Evolutionary conservation across 1,140 invertebrate genomes (phyloP).

Genomic region (Sinella curviseta): DNA sequence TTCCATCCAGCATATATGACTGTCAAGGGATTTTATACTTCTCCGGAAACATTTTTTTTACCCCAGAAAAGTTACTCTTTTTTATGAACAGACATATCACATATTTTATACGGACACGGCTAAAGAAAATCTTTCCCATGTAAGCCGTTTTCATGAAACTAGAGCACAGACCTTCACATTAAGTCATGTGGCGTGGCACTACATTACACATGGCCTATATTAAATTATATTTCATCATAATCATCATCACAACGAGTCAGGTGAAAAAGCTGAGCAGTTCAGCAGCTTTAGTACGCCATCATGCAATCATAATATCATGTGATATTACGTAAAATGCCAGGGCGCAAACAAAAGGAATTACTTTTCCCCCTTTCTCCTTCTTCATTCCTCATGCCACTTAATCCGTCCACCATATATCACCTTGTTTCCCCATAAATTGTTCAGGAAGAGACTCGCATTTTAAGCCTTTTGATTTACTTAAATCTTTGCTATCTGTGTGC

Average conservation of each 20-base stretch:
- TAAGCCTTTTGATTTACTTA: constrained; percentile 1
- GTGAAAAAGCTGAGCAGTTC: not conserved
- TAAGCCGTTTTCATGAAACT: constrained; percentile 19
- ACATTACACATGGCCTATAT: not conserved
- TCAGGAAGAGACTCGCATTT: not conserved
- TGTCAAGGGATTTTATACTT: not conserved
- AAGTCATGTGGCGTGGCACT: not conserved
- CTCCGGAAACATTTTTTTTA: constrained; percentile 12
- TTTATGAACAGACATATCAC: not conserved
- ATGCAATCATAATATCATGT: not conserved
- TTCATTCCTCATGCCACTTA: constrained; percentile 7
- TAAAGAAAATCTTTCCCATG: no score
- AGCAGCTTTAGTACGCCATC: no score
- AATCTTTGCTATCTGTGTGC: constrained; percentile 7
- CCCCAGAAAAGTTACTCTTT: not conserved
- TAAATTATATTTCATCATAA: constrained; percentile 11
- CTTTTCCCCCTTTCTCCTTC: not conserved
- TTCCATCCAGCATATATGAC: not conserved
- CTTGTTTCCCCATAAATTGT: constrained; percentile 12
- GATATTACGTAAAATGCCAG: not conserved
- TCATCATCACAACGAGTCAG: not conserved
- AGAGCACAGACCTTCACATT: not conserved
- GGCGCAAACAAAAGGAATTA: not conserved
- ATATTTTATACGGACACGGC: not conserved
- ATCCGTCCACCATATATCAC: constrained; percentile 15